Evolutionary conservation across 2,113 vertebrate genomes (phyloP), one percentile per base, ranked within the genome.

Genomic region (Stigmatopora argus): DNA sequence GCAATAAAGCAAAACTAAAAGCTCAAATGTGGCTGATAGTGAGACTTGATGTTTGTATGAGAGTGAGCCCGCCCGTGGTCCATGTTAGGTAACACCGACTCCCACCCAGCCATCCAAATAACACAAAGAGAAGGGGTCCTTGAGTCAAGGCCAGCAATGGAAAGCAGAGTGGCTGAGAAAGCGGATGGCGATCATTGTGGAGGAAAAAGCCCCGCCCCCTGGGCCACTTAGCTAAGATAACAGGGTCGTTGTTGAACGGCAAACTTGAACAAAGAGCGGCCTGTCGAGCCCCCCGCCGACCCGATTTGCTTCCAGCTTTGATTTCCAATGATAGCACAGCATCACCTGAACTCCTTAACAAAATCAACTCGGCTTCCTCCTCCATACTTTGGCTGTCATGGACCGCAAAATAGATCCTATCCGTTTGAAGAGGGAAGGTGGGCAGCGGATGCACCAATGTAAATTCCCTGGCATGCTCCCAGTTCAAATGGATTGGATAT

Each of bases 81-180:
- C 31, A 21, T 31, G 64, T 78, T 73, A 69, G 53, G 56, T 73
- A 86, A 81, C 57, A 53, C 14, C 15, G 49, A 69, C 38, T 44
- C 67, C 47, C 47, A n/a, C 26, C 17, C 62, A 26, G 34, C 64
- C 62, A 44, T 34, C 53, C 82, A 64, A 41, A 18, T 56, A 47
- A 72, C 45, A 59, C 18, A 65, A 21, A 68, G n/a, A 70, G 47
- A 75, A 64, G 74, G 59, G 51, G 62, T 67, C 80, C 70, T 88
- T 90, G 88, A 90, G 79, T 83, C 53, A n/a, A 70, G 75, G 86
- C 89, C 90, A 91, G 83, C 66, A 14, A 51, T 75, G 75, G 90
- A 89, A 92, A 90, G 82, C 78, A 82, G 87, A 90, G 89, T 46
- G 65, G 79, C 87, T 92, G 89, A 89, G 90, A 92, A 92, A 80